Base-by-base conservation (phyloP, 2,113 vertebrate genomes). In the Neolamprologus devosi region DNA sequence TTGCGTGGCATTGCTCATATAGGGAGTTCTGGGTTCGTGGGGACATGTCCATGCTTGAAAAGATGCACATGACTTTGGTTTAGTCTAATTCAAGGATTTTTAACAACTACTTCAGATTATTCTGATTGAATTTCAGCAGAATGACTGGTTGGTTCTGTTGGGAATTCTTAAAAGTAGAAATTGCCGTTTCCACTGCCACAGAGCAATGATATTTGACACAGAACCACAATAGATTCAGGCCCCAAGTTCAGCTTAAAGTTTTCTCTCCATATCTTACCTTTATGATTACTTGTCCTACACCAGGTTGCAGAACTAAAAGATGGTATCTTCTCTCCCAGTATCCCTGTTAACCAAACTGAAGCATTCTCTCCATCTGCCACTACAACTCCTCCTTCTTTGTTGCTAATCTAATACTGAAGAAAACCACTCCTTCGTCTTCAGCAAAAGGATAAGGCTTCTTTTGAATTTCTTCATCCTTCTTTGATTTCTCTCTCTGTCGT, bases 391-490 rank as follows among this genome's bases (percentile, higher is more conserved):
- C 83, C 84, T 80, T 83, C 80, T 84, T 78, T 78, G 82, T 63
- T 83, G 85, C 85, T 89, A 94, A 86, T 92, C 86, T 73, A 82
- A 85, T 87, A 92, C 93, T 28, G 92, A 88, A 90, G 87, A 93
- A 88, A 93, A 86, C 85, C 93, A 91, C 87, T 90, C 93, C 93
- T 91, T 94, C 88, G 91, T 94, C 89, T 92, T 93, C 83, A 91
- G 87, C 75, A 88, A 80, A 53, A 95, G 85, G 57, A 88, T 75
- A 49, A 89, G 82, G 90, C 87, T 86, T 80, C 81, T 87, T 94
- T 93, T 95, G 83, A 93, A 86, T 89, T 93, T 95, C 93, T 95
- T 95, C 96, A 95, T 96, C 86, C 84, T 94, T 45, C 75, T 81
- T 80, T 82, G 78, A 75, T 51, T 60, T 86, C 40, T 47, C 84